A percentile compares a stretch with the other conserved stretches of the same genome.
These are phyloP conservation scores for Brevimyrus niger DNA, from an alignment of 2,113 vertebrate species.

Conservation along the genomic window DNA sequence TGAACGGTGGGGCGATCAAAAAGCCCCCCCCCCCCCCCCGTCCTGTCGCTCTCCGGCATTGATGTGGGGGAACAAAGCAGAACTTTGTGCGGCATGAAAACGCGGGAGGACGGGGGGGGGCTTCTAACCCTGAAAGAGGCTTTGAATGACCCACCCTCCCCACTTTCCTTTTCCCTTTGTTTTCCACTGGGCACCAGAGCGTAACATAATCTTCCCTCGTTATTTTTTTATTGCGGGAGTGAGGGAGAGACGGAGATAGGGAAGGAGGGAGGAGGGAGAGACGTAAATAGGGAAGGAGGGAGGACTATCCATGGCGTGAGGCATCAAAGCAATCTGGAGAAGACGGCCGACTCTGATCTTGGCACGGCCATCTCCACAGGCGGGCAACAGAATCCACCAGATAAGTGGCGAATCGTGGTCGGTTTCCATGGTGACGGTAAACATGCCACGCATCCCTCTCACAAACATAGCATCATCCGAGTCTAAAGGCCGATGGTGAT, in stretches of 20 bases:
- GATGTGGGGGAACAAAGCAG: constrained; percentile 35
- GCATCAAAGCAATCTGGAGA: not conserved
- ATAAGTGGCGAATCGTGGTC: not conserved
- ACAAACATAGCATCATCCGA: not conserved
- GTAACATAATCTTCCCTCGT: not conserved
- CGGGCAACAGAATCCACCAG: not conserved
- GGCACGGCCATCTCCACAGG: not conserved
- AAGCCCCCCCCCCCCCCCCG: constrained; percentile 15
- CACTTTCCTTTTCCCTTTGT: constrained; percentile 5
- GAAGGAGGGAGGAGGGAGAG: not conserved
- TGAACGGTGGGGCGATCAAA: constrained; percentile 33
- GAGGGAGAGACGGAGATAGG: not conserved
- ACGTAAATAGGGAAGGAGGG: not conserved
- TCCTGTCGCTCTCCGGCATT: constrained; percentile 36
- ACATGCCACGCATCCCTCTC: not conserved
- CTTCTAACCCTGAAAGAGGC: constrained; percentile 26
- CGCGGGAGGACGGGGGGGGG: constrained; percentile 29
- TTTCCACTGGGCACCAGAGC: not conserved
- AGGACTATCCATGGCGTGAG: not conserved
- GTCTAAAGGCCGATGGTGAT: not conserved
- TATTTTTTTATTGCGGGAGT: not conserved
- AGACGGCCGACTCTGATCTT: not conserved
- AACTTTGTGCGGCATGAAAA: constrained; percentile 42
- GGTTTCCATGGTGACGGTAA: not conserved
- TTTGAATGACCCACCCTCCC: constrained; percentile 8